phyloP scores from a whole-genome alignment of 2,797 vertebrate species.

The Danio choprae region DNA sequence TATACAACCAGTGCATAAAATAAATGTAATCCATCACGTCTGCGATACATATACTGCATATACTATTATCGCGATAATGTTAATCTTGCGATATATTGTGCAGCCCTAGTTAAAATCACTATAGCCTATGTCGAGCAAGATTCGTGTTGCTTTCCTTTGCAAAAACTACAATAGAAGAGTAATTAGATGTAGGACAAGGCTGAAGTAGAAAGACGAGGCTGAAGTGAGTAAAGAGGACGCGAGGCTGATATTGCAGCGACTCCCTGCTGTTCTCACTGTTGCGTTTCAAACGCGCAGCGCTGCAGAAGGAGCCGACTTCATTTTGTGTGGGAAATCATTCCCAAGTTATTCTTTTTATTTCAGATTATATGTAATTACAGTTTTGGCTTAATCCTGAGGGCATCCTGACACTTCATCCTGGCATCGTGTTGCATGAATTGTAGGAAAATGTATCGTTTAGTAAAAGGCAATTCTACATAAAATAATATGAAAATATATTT shows the following conservation, averaged over 20 bases:
- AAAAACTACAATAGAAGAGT: no score
- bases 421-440: neutral
- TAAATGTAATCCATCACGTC: no score
- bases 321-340: constrained; percentile 9
- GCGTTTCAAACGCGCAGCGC: neutral
- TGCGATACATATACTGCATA: no score
- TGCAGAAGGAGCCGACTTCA: neutral
- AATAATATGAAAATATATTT: no score
- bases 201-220: neutral
- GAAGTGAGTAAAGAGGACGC: neutral
- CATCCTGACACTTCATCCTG: neutral
- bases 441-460: no score
- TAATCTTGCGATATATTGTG: no score
- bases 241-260: neutral
- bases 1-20: no score
- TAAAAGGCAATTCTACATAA: no score
- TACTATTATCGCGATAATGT: no score
- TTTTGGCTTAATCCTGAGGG: neutral
- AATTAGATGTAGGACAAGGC: neutral
- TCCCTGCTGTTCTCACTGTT: constrained; percentile 13
- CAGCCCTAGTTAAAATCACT: neutral
- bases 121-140: neutral
- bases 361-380: neutral
- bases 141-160: no score
- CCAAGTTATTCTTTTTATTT: neutral